These are phyloP conservation scores for Rostratula benghalensis DNA, from an alignment of 2,113 vertebrate species.

Conservation along the genomic window DNA sequence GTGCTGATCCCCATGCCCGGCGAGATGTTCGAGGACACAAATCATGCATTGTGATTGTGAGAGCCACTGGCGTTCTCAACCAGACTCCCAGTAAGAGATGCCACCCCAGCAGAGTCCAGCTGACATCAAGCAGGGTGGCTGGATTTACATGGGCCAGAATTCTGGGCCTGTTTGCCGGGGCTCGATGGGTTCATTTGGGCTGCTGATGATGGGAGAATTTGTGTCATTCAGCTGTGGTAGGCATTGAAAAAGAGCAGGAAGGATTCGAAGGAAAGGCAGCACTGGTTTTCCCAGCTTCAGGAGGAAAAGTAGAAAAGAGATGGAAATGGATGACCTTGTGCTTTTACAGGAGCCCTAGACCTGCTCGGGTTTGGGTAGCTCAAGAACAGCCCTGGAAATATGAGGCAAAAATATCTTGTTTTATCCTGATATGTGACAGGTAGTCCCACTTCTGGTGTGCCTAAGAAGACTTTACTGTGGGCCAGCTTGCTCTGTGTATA, in stretches of 20 bases:
- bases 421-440: neutral
- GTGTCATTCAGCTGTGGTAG: neutral
- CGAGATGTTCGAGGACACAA: neutral
- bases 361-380: neutral
- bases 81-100: neutral
- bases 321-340: neutral
- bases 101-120: neutral
- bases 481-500: neutral
- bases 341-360: rapidly evolving
- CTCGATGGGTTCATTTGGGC: neutral
- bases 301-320: neutral
- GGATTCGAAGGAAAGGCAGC: neutral
- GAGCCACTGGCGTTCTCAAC: neutral
- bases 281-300: neutral
- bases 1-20: neutral
- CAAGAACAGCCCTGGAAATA: neutral
- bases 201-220: neutral
- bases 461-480: neutral
- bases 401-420: neutral
- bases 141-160: neutral
- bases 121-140: conserved; percentile 20
- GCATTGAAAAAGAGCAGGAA: neutral
- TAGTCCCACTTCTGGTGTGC: neutral
- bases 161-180: neutral
- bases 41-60: neutral